Percentiles rank a stretch among this genome's conserved stretches.
phyloP scores from a whole-genome alignment of 1,140 invertebrate species.

The Ladona fulva region DNA sequence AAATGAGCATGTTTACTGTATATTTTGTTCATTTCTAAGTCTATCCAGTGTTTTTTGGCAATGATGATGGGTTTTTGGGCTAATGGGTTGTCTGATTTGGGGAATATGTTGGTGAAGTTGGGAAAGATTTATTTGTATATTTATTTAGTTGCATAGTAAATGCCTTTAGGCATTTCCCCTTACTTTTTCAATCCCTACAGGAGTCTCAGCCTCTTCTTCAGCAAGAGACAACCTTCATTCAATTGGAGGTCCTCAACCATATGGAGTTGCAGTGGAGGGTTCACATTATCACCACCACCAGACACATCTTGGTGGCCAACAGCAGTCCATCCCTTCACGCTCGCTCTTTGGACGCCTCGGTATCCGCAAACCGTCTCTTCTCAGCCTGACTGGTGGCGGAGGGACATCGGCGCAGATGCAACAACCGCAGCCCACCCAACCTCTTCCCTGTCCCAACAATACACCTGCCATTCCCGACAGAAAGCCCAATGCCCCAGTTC shows the following conservation, averaged over 20 bases:
- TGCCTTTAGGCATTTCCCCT: neutral
- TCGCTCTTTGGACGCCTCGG: constrained; percentile 63
- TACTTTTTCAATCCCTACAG: neutral
- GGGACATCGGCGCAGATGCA: constrained; percentile 23
- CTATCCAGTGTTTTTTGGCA: too few species aligned
- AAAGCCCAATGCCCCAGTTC: neutral
- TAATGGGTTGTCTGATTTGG: too few species aligned
- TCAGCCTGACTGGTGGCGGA: constrained; percentile 51
- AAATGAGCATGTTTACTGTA: too few species aligned
- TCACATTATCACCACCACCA: constrained; percentile 28
- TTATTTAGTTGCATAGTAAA: too few species aligned
- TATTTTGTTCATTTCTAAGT: too few species aligned
- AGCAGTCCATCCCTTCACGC: constrained; percentile 35
- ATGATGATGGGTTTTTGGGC: too few species aligned
- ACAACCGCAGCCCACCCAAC: neutral
- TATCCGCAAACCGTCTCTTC: constrained; percentile 68
- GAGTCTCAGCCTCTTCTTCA: neutral
- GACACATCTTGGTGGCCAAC: constrained; percentile 26
- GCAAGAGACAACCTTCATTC: neutral
- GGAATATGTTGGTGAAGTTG: too few species aligned
- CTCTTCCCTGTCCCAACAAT: neutral
- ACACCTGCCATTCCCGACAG: neutral
- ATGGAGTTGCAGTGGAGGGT: constrained; percentile 24
- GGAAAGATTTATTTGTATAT: too few species aligned
- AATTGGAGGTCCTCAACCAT: neutral